Evolutionary conservation across 1,140 invertebrate genomes (phyloP).

Genomic region (Brachionus sp.): DNA sequence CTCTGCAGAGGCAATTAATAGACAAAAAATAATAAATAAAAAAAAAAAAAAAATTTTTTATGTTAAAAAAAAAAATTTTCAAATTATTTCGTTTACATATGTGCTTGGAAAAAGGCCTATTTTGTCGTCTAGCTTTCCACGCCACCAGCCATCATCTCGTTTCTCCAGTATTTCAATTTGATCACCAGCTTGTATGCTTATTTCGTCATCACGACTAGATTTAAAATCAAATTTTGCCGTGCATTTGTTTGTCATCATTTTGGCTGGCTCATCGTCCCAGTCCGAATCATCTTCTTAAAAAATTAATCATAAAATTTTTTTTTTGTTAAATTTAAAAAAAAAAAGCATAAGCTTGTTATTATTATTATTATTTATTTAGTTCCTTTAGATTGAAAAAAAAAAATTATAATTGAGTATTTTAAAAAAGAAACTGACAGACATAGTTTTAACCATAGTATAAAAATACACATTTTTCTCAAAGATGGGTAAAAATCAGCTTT

Average conservation of each 20-base stretch:
- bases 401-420: not conserved
- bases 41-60: not conserved
- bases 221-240: conserved; percentile 32
- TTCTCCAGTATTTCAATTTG: conserved; percentile 24
- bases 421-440: too few relatives aligned
- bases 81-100: not conserved
- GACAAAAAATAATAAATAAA: not conserved
- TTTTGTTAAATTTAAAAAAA: too few relatives aligned
- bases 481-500: too few relatives aligned
- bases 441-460: too few relatives aligned
- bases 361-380: too few relatives aligned
- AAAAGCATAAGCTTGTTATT: too few relatives aligned
- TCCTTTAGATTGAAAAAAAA: not conserved
- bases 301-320: too few relatives aligned
- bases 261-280: not conserved
- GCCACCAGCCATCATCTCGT: conserved; percentile 31
- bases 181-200: conserved; percentile 23
- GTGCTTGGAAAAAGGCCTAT: conserved; percentile 37
- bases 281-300: conserved; percentile 19
- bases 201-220: conserved; percentile 15
- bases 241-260: not conserved
- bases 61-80: not conserved
- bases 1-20: not conserved
- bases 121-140: not conserved
- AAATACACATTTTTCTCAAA: too few relatives aligned